Conservation (phyloP, 2,113 vertebrate species). For the Ranitomeya imitator region DNA sequence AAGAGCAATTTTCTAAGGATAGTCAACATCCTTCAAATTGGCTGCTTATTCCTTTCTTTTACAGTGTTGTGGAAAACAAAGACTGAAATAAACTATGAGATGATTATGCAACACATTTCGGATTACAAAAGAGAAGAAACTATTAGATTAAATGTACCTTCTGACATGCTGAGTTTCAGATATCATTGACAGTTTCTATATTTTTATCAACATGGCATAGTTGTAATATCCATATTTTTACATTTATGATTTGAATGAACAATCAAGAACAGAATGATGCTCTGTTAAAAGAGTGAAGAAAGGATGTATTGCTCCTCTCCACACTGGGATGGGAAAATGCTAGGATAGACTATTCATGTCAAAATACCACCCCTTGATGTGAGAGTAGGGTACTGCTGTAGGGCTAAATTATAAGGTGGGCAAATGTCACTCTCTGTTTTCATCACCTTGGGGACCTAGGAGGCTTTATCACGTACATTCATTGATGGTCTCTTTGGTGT, state of each 20-base stretch:
- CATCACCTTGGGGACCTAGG: too few species aligned
- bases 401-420: neutral
- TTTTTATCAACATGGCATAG: neutral
- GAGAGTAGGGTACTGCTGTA: neutral
- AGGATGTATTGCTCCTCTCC: neutral
- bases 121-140: neutral
- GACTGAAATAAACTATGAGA: neutral
- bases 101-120: neutral
- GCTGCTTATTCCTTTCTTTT: slow-evolving; percentile 1
- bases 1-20: neutral
- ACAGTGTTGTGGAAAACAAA: neutral
- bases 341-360: too few species aligned
- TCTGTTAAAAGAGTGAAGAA: neutral
- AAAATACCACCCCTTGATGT: neutral
- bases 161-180: slow-evolving; percentile 11
- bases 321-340: too few species aligned
- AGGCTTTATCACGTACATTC: too few species aligned
- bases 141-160: slow-evolving; percentile 20
- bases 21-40: neutral
- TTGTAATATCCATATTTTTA: neutral
- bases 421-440: neutral
- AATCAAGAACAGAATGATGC: neutral
- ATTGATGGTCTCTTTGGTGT: too few species aligned
- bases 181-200: neutral
- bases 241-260: neutral